These are phyloP conservation scores for Orycteropus afer DNA, from an alignment of 2,113 vertebrate genomes.

Conservation along the genomic window DNA sequence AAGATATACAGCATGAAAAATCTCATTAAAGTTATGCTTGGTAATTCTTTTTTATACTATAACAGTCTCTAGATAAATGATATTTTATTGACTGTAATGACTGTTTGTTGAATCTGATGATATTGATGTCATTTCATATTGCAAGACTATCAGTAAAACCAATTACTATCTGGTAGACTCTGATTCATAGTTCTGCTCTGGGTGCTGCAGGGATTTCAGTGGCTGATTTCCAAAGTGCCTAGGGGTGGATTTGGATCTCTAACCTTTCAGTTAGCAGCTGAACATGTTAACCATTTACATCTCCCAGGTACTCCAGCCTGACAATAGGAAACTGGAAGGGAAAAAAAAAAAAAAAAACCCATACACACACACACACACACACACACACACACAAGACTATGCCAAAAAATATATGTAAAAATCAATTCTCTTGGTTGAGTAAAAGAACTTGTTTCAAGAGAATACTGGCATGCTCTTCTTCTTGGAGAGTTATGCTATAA, in stretches of 20 bases:
- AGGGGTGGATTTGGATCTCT: not conserved
- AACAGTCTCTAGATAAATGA: slow-evolving; percentile 5
- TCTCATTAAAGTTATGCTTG: slow-evolving; percentile 15
- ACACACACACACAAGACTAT: not conserved
- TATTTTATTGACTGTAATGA: slow-evolving; percentile 57
- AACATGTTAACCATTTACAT: no score
- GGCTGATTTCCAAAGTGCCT: not conserved
- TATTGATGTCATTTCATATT: not conserved
- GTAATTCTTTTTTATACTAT: slow-evolving; percentile 29
- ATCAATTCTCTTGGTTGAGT: not conserved
- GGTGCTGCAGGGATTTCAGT: not conserved
- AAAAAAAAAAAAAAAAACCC: not conserved
- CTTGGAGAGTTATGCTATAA: slow-evolving; percentile 26
- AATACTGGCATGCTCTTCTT: slow-evolving; percentile 15
- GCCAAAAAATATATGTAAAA: not conserved
- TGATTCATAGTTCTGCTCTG: not conserved
- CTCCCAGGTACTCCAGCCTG: not conserved
- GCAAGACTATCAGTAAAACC: not conserved
- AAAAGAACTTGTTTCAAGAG: not conserved
- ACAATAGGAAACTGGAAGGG: not conserved
- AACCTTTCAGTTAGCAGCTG: not conserved
- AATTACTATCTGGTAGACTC: not conserved
- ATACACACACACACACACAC: no score
- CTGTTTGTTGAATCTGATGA: slow-evolving; percentile 35
- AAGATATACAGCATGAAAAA: slow-evolving; percentile 15